Evolutionary conservation across 2,113 vertebrate species (phyloP).

Genomic region (Tor tambroides): DNA sequence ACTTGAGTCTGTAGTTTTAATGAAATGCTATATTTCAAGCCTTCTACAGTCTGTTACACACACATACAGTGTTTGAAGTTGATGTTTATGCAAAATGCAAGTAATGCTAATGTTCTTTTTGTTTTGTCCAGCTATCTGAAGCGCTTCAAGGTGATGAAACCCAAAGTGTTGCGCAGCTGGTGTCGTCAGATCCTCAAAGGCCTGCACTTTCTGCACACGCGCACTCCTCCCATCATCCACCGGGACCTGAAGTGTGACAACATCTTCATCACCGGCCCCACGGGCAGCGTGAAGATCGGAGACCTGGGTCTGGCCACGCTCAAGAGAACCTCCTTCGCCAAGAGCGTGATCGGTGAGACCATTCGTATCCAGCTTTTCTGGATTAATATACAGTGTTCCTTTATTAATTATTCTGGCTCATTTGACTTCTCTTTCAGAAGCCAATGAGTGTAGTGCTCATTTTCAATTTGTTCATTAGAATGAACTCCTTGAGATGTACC

Average conservation of each 20-base stretch:
- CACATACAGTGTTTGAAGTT: no score
- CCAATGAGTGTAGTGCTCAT: no score
- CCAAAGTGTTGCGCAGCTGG: constrained; percentile 96
- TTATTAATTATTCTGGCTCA: no score
- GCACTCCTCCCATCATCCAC: constrained; percentile 91
- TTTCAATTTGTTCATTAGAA: no score
- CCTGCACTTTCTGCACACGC: constrained; percentile 93
- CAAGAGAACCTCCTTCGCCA: constrained; percentile 95
- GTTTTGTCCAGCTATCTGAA: constrained; percentile 88
- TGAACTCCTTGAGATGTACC: no score
- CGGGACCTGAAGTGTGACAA: constrained; percentile 82
- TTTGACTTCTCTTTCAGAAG: no score
- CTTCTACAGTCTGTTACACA: no score
- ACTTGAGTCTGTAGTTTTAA: no score
- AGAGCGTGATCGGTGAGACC: constrained; percentile 93
- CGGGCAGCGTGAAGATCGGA: constrained; percentile 96
- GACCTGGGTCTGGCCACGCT: constrained; percentile 95
- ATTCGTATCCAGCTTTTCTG: no score
- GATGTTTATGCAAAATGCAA: no score
- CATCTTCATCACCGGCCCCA: constrained; percentile 98
- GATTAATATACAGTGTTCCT: no score
- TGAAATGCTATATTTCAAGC: no score
- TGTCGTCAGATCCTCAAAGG: constrained; percentile 98
- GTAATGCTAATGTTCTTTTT: not conserved
- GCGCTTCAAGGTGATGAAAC: constrained; percentile 98